These are phyloP conservation scores for Clarias pachynema DNA, from an alignment of 2,797 vertebrate species.

Conservation along the genomic window DNA sequence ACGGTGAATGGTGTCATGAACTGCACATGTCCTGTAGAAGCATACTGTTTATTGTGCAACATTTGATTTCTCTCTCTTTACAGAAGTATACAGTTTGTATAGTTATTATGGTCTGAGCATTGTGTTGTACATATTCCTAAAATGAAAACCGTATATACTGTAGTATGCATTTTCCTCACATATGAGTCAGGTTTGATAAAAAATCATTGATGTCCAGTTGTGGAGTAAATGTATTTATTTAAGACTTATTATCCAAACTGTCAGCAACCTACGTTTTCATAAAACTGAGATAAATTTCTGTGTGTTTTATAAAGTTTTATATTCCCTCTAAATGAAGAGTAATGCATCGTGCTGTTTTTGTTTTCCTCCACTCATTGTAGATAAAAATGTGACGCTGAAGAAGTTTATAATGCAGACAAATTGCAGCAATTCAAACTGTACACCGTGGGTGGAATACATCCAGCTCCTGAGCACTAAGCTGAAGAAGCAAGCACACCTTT, in stretches of 20 bases:
- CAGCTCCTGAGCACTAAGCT: not conserved
- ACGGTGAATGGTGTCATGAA: not conserved
- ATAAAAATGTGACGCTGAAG: constrained; percentile 22
- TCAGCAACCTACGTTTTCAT: not conserved
- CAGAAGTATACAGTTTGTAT: not conserved
- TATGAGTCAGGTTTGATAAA: not conserved
- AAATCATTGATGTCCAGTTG: not conserved
- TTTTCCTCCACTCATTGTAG: not conserved
- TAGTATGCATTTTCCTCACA: not conserved
- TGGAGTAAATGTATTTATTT: not conserved
- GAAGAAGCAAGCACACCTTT: not conserved
- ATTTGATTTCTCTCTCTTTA: not conserved
- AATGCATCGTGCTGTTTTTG: constrained; percentile 25
- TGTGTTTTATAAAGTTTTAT: constrained; percentile 24
- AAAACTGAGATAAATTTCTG: constrained; percentile 20
- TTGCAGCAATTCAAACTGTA: constrained; percentile 21
- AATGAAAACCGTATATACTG: not conserved
- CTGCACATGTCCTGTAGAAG: not conserved
- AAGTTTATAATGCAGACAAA: constrained; percentile 19
- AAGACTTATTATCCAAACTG: not conserved
- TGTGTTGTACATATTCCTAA: not conserved
- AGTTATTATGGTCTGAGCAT: not conserved
- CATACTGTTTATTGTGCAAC: not conserved
- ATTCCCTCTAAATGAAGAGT: constrained; percentile 20
- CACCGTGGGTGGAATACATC: constrained; percentile 10